Conservation (phyloP, 2,888 invertebrate genomes). For the Chloroclystis v-ata region DNA sequence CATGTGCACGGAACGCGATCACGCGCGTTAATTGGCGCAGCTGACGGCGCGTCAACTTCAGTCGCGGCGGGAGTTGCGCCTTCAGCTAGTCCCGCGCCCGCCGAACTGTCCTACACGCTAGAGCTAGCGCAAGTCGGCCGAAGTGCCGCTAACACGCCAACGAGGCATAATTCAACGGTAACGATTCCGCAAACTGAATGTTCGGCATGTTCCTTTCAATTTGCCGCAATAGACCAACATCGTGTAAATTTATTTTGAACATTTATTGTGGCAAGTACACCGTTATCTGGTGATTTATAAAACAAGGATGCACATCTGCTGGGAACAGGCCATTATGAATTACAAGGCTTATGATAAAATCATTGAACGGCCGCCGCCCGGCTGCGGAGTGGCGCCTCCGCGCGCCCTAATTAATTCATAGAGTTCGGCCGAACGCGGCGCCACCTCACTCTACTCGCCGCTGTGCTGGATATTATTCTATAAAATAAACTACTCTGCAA, state of each 20-base stretch:
- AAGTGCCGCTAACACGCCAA: conserved; percentile 3
- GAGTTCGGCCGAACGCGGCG: conserved; percentile 18
- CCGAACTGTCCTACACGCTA: too few relatives aligned
- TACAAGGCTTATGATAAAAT: neutral
- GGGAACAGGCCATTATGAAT: neutral
- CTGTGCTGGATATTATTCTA: too few relatives aligned
- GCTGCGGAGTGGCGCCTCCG: conserved; percentile 39
- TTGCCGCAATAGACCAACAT: neutral
- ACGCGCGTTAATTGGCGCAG: conserved; percentile 23
- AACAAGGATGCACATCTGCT: neutral
- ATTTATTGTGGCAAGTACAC: too few relatives aligned
- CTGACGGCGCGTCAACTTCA: conserved; percentile 7
- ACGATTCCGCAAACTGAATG: neutral
- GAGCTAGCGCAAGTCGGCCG: too few relatives aligned
- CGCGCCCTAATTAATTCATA: conserved; percentile 55
- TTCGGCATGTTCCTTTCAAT: neutral
- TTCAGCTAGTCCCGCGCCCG: too few relatives aligned
- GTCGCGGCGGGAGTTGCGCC: too few relatives aligned
- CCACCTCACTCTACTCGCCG: conserved; percentile 2
- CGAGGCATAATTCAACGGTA: neutral
- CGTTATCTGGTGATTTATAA: neutral
- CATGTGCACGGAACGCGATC: conserved; percentile 12
- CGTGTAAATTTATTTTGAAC: too few relatives aligned
- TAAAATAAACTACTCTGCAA: too few relatives aligned
- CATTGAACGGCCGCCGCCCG: conserved; percentile 3